Percentiles rank a stretch among this genome's conserved stretches.
Evolutionary conservation across 2,888 invertebrate species (phyloP).

Genomic region (Nemotelus pantherinus): DNA sequence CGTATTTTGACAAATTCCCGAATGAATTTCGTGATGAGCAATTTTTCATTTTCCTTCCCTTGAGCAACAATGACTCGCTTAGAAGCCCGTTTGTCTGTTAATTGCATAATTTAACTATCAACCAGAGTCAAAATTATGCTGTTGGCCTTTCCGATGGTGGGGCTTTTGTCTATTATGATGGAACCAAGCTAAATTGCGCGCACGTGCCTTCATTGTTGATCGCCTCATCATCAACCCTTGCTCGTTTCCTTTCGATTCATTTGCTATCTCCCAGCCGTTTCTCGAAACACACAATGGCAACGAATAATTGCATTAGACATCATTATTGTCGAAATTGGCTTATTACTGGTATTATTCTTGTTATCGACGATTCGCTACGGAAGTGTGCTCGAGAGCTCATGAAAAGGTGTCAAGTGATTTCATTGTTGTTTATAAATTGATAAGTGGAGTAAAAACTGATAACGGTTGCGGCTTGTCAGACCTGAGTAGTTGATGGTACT

Average conservation of each 20-base stretch:
- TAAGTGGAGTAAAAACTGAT: too few species aligned
- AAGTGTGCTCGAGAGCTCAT: background rate
- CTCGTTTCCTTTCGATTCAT: background rate
- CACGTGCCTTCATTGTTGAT: constrained; percentile 63
- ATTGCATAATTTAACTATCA: constrained; percentile 49
- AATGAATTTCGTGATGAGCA: background rate
- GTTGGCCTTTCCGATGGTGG: constrained; percentile 11
- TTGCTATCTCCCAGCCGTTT: constrained; percentile 1
- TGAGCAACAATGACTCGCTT: background rate
- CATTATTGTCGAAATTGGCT: constrained; percentile 47
- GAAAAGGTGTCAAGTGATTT: constrained; percentile 8
- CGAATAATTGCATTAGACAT: constrained; percentile 48
- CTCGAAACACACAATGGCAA: constrained; percentile 16
- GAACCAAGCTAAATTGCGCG: constrained; percentile 59
- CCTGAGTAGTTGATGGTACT: too few species aligned
- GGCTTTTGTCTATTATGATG: background rate
- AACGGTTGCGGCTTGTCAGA: too few species aligned
- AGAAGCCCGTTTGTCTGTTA: constrained; percentile 37
- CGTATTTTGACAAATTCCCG: background rate
- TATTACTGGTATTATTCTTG: constrained; percentile 28
- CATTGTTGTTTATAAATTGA: constrained; percentile 14
- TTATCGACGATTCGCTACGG: constrained; percentile 23
- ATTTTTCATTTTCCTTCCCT: constrained; percentile 24
- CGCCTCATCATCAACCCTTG: constrained; percentile 8
- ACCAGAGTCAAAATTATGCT: constrained; percentile 20